phyloP scores from a whole-genome alignment of 2,797 vertebrate genomes.

The Eurystomus glaucurus region DNA sequence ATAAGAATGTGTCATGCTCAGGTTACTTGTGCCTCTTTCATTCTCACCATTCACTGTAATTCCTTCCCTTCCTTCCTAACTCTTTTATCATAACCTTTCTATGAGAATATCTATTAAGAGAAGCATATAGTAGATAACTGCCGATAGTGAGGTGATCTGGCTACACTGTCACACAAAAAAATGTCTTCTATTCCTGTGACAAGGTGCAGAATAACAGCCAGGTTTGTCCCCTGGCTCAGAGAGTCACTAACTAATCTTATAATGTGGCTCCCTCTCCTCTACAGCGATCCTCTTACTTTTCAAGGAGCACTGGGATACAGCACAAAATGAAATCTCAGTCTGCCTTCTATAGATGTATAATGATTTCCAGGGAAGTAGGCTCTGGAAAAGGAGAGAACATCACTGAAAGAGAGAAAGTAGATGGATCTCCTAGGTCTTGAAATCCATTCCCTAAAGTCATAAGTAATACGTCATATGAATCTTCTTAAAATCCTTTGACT shows the following conservation, averaged over 20 bases:
- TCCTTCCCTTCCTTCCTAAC: not conserved
- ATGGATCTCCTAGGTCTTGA: not conserved
- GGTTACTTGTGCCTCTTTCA: slow-evolving; percentile 1
- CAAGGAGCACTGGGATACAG: not conserved
- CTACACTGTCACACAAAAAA: not conserved
- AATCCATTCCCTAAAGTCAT: not conserved
- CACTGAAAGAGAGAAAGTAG: not conserved
- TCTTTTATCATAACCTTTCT: not conserved
- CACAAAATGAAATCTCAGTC: not conserved
- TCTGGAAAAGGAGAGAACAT: not conserved
- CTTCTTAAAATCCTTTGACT: not conserved
- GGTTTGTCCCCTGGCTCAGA: not conserved
- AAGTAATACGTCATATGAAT: not conserved
- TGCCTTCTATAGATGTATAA: not conserved
- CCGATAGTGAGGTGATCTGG: not conserved
- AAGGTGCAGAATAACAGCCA: not conserved
- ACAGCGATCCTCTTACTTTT: not conserved
- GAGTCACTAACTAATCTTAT: not conserved
- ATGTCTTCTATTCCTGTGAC: not conserved
- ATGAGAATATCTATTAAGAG: not conserved
- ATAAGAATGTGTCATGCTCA: not conserved
- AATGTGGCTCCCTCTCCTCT: not conserved
- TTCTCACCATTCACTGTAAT: not conserved
- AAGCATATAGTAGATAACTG: not conserved
- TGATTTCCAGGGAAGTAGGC: not conserved